Base-by-base conservation (phyloP, 37 sponge, comb jelly and placozoan genomes). In the Theonella swinhoei region DNA sequence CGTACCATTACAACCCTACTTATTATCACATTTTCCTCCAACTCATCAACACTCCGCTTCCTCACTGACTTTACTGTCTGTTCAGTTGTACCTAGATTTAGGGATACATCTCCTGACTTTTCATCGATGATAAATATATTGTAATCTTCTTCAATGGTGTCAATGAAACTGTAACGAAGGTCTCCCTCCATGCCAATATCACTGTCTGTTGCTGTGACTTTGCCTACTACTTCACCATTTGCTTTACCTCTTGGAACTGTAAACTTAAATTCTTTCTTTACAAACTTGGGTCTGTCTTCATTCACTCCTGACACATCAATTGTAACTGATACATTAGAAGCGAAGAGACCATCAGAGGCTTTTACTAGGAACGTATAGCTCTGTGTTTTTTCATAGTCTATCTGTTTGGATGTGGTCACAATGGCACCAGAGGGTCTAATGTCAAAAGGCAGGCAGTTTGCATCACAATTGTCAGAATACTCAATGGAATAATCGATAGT, bases 271-370 rank as follows among this genome's bases (percentile, higher is more conserved):
- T 24, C 4, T 28, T 54, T 37, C 20, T 58, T 38, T 17, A 0
- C 9, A 19, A 90, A 85, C 25, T 0, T 28, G 0, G 90, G 90
- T 0, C 35, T 61, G 68, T 38, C n/a, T 70, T 90, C 90, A 74
- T 90, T 76, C 23, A 67, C 90, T 37, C 58, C 90, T 60, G 40
- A 35, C 17, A 90, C 73, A 0, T 11, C 19, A 59, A 90, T 39
- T 9, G 42, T 47, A 0, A 84, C 81, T 0, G 4, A 3, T 8
- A 42, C 75, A 80, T 76, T 66, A 26, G 75, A 5, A 23, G 33
- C 40, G 28, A 26, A 20, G 35, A 78, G 82, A 30, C 23, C 29
- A 61, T 88, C 86, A 24, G 64, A 20, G 22, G 82, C 93, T 35
- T 70, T 58, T 9, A 88, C 73, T 59, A 14, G 36, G 32, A 92